Conservation (phyloP, 2,113 vertebrate genomes). For the Varanus salvator region DNA sequence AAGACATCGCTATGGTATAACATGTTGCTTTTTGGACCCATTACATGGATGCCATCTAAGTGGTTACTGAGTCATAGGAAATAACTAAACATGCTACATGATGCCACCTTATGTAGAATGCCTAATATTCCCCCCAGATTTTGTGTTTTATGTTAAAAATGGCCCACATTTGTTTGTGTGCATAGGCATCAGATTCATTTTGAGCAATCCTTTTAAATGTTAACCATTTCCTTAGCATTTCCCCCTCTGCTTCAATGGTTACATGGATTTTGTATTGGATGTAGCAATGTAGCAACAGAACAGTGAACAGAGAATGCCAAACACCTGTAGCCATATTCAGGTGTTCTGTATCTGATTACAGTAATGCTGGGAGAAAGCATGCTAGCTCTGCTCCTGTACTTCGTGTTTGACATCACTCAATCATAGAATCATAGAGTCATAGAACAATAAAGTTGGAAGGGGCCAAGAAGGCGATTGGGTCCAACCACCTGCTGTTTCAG, state of each 20-base stretch:
- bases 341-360: too few species aligned
- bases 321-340: not conserved
- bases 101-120: not conserved
- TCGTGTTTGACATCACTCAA: too few species aligned
- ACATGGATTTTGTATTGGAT: not conserved
- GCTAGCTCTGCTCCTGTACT: too few species aligned
- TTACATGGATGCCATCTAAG: not conserved
- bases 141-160: not conserved
- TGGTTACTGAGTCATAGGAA: not conserved
- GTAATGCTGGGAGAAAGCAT: too few species aligned
- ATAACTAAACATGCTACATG: not conserved
- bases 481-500: too few species aligned
- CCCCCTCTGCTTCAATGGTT: not conserved
- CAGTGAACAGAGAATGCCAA: not conserved
- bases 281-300: not conserved
- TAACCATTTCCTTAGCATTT: not conserved
- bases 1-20: not conserved
- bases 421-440: too few species aligned
- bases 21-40: not conserved
- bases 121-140: not conserved
- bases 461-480: too few species aligned
- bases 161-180: not conserved
- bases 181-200: not conserved
- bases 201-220: not conserved
- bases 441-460: too few species aligned